Conservation (phyloP, 2,797 vertebrate genomes). For the Acanthornis magna region DNA sequence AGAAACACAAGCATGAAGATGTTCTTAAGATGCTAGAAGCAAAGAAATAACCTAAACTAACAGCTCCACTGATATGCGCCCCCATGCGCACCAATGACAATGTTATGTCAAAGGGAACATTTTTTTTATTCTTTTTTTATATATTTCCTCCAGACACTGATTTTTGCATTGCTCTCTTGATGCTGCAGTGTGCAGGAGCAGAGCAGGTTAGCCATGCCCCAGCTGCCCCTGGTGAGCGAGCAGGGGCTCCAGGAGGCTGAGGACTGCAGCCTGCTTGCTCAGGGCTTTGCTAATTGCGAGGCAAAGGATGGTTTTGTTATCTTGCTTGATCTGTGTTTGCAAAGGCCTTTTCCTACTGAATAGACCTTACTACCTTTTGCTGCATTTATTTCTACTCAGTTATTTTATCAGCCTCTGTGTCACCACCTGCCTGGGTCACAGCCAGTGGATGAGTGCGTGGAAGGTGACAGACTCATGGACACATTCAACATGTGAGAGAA, state of each 20-base stretch:
- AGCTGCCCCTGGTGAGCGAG: fast-evolving
- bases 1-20: background rate
- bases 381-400: background rate
- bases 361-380: background rate
- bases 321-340: background rate
- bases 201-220: background rate
- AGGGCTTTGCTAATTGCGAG: background rate
- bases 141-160: background rate
- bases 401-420: background rate
- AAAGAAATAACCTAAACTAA: background rate
- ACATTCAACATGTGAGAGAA: background rate
- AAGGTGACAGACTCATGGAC: background rate
- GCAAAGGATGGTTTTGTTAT: background rate
- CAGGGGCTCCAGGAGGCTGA: background rate
- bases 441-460: background rate
- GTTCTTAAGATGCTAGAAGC: background rate
- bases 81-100: background rate
- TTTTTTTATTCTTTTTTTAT: background rate
- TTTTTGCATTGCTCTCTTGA: fast-evolving
- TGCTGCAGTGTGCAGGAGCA: background rate
- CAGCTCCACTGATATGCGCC: background rate
- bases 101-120: background rate
- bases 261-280: fast-evolving
- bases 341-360: background rate
- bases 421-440: background rate